phyloP scores from a whole-genome alignment of 2,113 vertebrate species.

The Cheirogaleus medius region DNA sequence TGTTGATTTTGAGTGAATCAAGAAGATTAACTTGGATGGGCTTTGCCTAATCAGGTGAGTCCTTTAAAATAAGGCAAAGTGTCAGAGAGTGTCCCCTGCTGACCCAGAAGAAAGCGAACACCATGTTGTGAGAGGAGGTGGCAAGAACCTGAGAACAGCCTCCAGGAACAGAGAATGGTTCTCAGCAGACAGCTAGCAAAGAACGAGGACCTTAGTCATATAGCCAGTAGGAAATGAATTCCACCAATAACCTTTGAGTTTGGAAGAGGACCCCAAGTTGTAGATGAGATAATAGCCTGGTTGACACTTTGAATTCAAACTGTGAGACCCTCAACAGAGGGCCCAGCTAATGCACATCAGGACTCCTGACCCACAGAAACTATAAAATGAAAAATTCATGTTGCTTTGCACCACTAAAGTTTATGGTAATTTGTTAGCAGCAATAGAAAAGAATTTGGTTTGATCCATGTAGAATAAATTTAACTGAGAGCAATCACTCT shows the following conservation, averaged over 20 bases:
- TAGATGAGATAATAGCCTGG: neutral
- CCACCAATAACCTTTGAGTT: neutral
- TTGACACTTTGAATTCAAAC: neutral
- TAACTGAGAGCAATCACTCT: conserved; percentile 1
- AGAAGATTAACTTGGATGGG: neutral
- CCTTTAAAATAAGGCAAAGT: neutral
- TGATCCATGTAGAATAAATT: conserved; percentile 32
- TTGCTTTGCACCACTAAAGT: neutral
- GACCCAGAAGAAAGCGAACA: neutral
- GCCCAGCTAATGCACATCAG: neutral
- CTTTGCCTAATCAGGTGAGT: neutral
- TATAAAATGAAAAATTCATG: neutral
- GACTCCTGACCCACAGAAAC: neutral
- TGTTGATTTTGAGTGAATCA: neutral
- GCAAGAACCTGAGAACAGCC: neutral
- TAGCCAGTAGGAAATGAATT: neutral
- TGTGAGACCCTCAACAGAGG: rapidly evolving
- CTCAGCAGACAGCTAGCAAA: neutral
- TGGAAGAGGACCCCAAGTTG: neutral
- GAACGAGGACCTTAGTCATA: neutral
- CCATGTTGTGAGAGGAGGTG: neutral
- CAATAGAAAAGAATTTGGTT: conserved; percentile 41
- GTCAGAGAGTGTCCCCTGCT: neutral
- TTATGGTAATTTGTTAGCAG: conserved; percentile 30
- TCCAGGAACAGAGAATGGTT: neutral